A percentile compares a stretch with the other conserved stretches of the same genome.
Evolutionary conservation across 2,797 vertebrate genomes (phyloP).

Genomic region (Pelodytes ibericus): DNA sequence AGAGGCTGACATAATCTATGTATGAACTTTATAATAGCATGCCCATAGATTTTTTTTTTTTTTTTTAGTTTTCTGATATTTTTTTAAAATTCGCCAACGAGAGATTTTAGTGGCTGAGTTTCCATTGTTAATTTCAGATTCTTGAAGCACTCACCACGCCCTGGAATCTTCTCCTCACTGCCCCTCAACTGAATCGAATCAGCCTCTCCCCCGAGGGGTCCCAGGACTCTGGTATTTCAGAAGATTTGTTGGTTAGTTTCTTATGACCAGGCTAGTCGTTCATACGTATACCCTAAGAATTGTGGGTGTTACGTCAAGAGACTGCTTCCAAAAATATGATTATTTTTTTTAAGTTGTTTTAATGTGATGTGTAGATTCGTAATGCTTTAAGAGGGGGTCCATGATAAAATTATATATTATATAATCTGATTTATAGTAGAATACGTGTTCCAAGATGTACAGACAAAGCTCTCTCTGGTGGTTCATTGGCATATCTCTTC

Average conservation of each 20-base stretch:
- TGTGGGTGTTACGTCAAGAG: too few relatives aligned
- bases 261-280: slow-evolving; percentile 23
- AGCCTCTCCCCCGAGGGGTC: slow-evolving; percentile 55
- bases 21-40: slow-evolving; percentile 20
- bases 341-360: too few relatives aligned
- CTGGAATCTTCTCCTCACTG: slow-evolving; percentile 37
- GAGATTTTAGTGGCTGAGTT: slow-evolving; percentile 53
- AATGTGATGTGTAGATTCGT: too few relatives aligned
- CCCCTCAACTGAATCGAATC: slow-evolving; percentile 53
- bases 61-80: slow-evolving; percentile 12
- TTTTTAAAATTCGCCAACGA: slow-evolving; percentile 15
- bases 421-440: too few relatives aligned
- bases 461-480: too few relatives aligned
- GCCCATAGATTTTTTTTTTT: slow-evolving; percentile 16
- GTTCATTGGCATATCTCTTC: too few relatives aligned
- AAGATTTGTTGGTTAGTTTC: slow-evolving; percentile 55
- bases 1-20: neutral
- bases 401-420: too few relatives aligned
- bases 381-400: too few relatives aligned
- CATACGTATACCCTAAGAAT: neutral
- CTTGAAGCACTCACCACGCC: slow-evolving; percentile 42
- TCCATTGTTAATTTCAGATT: slow-evolving; percentile 54
- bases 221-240: slow-evolving; percentile 55
- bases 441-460: too few relatives aligned
- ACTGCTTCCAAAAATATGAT: too few relatives aligned